Base-by-base conservation (phyloP, 1,140 invertebrate genomes). In the Aphidius gifuensis region DNA sequence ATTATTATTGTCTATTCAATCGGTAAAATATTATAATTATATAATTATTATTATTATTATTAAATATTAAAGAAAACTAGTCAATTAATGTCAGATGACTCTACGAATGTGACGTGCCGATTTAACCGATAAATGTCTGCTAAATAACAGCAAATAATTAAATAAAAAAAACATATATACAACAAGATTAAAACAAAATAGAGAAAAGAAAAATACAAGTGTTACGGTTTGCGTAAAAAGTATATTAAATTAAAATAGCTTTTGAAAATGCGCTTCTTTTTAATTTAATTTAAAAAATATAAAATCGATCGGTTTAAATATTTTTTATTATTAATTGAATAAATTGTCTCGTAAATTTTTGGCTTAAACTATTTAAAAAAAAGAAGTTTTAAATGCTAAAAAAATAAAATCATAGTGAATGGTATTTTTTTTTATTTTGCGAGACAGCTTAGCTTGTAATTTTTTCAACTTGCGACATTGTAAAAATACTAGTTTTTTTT, bases 71-170 rank as follows among this genome's bases (percentile, higher is more conserved):
- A 61, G 68, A 67, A 65, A 69, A 69, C 68, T 73, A 71, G 75
- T 77, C 73, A 77, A 80, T 77, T 74, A 77, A 74, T 63, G 71
- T 51, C 70, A 79, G 71, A 78, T 79, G 76, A 69, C 73, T 77
- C 73, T 75, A 71, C 71, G 71, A 75, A 71, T 77, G 64, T 66
- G 58, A 61, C 61, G 46, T 48, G 48, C 58, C 40, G 40, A 55
- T 38, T 62, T 48, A 49, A 50, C 6, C 47, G 21, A 9, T 32
- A 32, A 39, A 45, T 61, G 16, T n/a, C 32, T 40, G 53, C 2
- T 43, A 45, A 53, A 54, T 38, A 46, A 42, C 7, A 48, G 44
- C n/a, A n/a, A 60, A 23, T 50, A 60, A 43, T 48, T n/a, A 9
- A 38, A 44, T 39, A 21, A 47, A 40, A n/a, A 49, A 59, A 32